A percentile compares a stretch with the other conserved stretches of the same genome.
Evolutionary conservation across 2,888 invertebrate species (phyloP).

Genomic region (Zonitis immaculata): DNA sequence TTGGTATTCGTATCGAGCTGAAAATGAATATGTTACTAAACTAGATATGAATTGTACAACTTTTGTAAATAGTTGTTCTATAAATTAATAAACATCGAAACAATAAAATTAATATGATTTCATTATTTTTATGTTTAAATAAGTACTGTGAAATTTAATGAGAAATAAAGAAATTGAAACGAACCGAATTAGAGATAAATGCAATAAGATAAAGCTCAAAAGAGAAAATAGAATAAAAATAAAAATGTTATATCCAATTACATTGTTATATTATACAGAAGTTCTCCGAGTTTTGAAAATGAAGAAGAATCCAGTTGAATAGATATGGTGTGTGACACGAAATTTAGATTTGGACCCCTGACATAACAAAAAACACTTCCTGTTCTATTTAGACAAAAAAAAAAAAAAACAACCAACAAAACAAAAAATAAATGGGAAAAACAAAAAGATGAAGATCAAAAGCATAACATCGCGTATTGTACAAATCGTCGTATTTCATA

Average conservation of each 20-base stretch:
- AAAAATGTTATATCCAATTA: constrained; percentile 18
- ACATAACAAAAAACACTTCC: background rate
- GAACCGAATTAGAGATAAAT: no score
- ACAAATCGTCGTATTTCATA: constrained; percentile 8
- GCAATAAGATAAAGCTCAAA: no score
- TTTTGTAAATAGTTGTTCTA: no score
- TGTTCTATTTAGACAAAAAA: background rate
- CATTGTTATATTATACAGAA: constrained; percentile 16
- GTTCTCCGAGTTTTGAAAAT: constrained; percentile 13
- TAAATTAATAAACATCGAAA: no score
- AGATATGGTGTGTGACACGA: constrained; percentile 17
- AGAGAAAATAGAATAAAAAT: constrained; percentile 5
- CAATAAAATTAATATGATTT: no score
- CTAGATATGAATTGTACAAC: no score
- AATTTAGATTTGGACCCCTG: constrained; percentile 5
- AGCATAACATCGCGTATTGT: constrained; percentile 13
- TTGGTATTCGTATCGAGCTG: no score
- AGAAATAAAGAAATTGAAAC: constrained; percentile 2
- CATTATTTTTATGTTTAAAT: no score
- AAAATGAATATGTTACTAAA: no score
- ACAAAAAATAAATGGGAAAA: background rate
- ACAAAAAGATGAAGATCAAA: constrained; percentile 6
- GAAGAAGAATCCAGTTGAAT: constrained; percentile 15
- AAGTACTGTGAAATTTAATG: background rate
- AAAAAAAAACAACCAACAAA: background rate